These are phyloP conservation scores for Chinchilla lanigera DNA, from an alignment of 2,113 vertebrate genomes.

Conservation along the genomic window DNA sequence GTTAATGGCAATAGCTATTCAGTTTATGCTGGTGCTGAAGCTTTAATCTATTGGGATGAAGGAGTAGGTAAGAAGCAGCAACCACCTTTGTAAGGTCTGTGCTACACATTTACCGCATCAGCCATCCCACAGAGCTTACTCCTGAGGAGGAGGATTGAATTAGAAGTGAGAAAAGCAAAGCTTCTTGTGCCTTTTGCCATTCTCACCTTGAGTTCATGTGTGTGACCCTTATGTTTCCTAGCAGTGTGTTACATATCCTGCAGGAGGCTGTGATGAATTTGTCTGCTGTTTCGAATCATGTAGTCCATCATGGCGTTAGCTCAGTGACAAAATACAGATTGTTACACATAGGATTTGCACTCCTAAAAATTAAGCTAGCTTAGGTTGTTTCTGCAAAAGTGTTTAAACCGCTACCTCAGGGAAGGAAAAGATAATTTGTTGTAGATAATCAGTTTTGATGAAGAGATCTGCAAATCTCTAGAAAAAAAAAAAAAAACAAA, in stretches of 20 bases:
- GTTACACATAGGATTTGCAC: neutral
- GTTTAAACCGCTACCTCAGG: neutral
- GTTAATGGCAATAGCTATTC: neutral
- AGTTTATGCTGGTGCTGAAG: neutral
- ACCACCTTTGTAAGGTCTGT: neutral
- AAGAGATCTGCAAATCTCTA: neutral
- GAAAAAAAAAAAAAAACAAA: neutral
- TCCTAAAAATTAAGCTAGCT: neutral
- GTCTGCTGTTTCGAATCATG: neutral
- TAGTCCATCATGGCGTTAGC: neutral
- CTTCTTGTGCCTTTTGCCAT: neutral
- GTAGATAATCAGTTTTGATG: neutral
- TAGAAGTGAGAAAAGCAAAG: neutral
- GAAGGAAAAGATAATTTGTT: neutral
- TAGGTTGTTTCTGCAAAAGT: neutral
- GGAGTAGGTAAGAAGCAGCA: neutral
- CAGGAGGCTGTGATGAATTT: neutral
- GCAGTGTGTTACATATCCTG: neutral
- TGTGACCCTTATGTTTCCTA: neutral
- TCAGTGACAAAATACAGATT: neutral
- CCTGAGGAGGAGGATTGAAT: neutral
- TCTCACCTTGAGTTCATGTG: neutral
- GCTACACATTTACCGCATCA: neutral
- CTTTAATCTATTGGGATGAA: neutral
- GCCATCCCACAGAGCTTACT: neutral